Conservation (phyloP, 2,113 vertebrate species). For the Riparia riparia region DNA sequence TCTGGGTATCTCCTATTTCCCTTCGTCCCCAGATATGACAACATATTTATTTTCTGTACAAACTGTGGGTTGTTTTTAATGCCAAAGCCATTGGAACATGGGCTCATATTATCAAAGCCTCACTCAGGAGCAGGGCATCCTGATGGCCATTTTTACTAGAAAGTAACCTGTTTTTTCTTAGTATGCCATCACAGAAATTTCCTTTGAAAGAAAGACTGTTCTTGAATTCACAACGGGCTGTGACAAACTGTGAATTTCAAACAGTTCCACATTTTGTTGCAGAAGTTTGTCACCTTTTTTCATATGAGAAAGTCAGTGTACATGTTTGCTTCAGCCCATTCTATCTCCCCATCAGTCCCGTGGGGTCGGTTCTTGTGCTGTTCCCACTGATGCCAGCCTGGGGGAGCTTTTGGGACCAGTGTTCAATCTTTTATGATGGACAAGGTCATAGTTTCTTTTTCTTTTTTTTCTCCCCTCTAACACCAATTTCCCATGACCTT, state of each 20-base stretch:
- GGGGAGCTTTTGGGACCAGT: background rate
- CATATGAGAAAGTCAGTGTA: background rate
- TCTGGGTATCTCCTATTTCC: background rate
- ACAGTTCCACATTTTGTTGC: background rate
- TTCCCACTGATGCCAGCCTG: background rate
- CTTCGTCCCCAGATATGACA: background rate
- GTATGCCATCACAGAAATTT: background rate
- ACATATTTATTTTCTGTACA: background rate
- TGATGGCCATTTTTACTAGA: background rate
- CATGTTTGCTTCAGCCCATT: background rate
- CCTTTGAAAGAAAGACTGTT: background rate
- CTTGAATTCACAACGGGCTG: slow-evolving; percentile 10
- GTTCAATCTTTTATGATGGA: background rate
- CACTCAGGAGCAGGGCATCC: background rate
- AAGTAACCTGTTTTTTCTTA: background rate
- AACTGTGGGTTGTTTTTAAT: background rate
- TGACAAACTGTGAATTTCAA: slow-evolving; percentile 38
- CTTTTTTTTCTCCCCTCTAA: accelerated
- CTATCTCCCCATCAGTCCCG: accelerated
- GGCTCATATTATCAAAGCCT: background rate
- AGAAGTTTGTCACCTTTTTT: background rate
- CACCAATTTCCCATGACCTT: background rate
- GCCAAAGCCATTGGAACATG: background rate
- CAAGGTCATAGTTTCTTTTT: background rate
- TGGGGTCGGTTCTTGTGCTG: accelerated